Base-by-base conservation (phyloP, 2,797 vertebrate species). In the Lepilemur septentrionalis region DNA sequence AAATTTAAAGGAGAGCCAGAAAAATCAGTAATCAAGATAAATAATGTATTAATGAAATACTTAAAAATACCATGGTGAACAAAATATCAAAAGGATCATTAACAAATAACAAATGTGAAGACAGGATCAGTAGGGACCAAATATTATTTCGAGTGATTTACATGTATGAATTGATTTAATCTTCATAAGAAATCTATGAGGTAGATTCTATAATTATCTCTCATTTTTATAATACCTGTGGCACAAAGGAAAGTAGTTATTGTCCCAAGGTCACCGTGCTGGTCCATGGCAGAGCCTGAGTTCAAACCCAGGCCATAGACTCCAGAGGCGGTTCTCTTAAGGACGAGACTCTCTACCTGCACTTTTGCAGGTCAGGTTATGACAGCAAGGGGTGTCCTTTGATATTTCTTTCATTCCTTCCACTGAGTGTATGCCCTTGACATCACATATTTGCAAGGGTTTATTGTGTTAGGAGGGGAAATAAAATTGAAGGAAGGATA, bases 91-190 rank as follows among this genome's bases (percentile, higher is more conserved):
- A 84, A 87, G 7, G 10, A 48, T 61, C 10, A 5, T 15, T 50
- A 86, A 46, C 12, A 82, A 89, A 89, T 46, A 78, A n/a, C 35
- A 90, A 83, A 9, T 85, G 63, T 61, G 57, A 87, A 87, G 57
- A 52, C 25, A 82, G 18, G 6, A 70, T 59, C 4, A 46, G 38
- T 17, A 46, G 46, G 7, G 1, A 63, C 25, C 38, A 80, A 59
- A 5, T 4, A 55, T 46, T 38, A 1, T 80, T 89, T 30, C 61
- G 12, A 79, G n/a, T 57, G 57, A n/a, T 92, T 65, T 69, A 43
- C 22, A 8, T 61, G 0, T 55, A 73, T 46, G 69, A 69, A 87
- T 28, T 55, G 48, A 80, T 61, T 55, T 85, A 59, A 57, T 67
- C 46, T 18, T 52, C 20, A 8, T 13, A 52, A 52, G 85, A 73